These are phyloP conservation scores for Adineta ricciae DNA, from an alignment of 2,888 invertebrate species.

Conservation along the genomic window DNA sequence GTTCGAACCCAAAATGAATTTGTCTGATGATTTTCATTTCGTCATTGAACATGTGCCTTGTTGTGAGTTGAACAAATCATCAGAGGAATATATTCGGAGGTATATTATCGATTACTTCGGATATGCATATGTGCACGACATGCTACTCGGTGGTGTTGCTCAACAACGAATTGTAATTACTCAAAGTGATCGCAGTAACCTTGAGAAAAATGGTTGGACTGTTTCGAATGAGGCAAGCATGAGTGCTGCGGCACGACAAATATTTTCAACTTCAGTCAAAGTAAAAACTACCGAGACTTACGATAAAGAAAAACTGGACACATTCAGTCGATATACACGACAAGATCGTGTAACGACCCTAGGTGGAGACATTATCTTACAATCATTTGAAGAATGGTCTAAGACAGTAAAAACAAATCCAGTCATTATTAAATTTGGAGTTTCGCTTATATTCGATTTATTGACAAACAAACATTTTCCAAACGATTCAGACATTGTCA, in stretches of 20 bases:
- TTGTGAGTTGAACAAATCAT: background rate
- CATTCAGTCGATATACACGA: no score
- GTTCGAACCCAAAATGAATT: background rate
- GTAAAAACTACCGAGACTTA: background rate
- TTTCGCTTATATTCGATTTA: no score
- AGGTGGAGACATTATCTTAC: background rate
- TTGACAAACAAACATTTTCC: no score
- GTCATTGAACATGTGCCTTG: background rate
- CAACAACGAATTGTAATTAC: background rate
- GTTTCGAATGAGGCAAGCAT: no score
- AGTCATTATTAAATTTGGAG: no score
- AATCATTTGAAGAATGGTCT: no score
- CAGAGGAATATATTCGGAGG: background rate
- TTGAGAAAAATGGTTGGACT: background rate
- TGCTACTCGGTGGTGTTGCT: background rate
- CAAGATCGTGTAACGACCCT: no score
- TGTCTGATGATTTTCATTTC: background rate
- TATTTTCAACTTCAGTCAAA: background rate
- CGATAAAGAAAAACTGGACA: no score
- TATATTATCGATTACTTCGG: background rate
- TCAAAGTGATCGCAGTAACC: background rate
- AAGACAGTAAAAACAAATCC: no score
- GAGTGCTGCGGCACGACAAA: background rate
- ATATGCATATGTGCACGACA: background rate
- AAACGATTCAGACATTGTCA: no score